Evolutionary conservation across 1,140 invertebrate genomes (phyloP).

Genomic region (Atta cephalotes): DNA sequence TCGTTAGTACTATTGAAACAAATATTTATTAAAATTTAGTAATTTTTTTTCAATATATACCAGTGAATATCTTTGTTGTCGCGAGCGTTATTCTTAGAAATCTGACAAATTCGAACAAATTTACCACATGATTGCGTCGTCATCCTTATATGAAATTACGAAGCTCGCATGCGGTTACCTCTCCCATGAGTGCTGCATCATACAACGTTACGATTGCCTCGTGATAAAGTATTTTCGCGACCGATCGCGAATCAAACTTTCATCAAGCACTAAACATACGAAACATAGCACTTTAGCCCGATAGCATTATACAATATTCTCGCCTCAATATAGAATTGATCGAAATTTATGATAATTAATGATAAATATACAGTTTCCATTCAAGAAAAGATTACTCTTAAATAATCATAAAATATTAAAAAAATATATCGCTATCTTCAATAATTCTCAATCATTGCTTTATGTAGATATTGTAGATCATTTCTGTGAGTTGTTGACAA

Average conservation of each 20-base stretch:
- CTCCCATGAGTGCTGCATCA: not conserved
- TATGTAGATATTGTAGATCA: not conserved
- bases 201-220: not conserved
- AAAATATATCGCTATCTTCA: not conserved
- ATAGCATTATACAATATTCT: not conserved
- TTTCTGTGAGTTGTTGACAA: not conserved
- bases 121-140: slow-evolving; percentile 5
- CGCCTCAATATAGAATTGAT: not conserved
- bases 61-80: not conserved
- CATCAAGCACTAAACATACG: slow-evolving; percentile 4
- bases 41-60: not conserved
- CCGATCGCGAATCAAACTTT: slow-evolving; percentile 21
- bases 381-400: not conserved
- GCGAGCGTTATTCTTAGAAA: not conserved
- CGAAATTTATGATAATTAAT: not conserved
- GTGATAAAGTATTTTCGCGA: not conserved
- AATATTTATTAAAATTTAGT: no score
- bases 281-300: no score
- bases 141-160: slow-evolving; percentile 15
- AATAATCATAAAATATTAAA: not conserved
- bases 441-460: not conserved
- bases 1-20: no score
- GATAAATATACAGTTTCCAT: not conserved
- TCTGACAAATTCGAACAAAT: slow-evolving; percentile 4
- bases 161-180: slow-evolving; percentile 4